Percentiles rank a stretch among this genome's conserved stretches.
Evolutionary conservation across 2,113 vertebrate genomes (phyloP).

Genomic region (Rhabdomys dilectus): DNA sequence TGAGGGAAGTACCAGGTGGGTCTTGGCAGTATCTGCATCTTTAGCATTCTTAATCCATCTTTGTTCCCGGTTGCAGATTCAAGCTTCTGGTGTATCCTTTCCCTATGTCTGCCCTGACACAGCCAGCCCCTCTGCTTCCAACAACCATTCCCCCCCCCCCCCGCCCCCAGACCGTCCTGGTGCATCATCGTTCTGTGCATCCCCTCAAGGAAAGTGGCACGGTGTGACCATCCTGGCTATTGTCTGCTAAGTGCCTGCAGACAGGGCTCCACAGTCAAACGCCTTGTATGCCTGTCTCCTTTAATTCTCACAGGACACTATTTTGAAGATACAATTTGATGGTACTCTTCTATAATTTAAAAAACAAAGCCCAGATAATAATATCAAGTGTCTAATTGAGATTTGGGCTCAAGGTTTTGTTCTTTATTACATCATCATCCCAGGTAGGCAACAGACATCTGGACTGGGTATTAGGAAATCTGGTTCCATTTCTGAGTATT

Average conservation of each 20-base stretch:
- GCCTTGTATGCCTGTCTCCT: background rate
- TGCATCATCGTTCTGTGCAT: fast-evolving
- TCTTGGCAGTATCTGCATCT: background rate
- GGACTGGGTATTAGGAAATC: no score
- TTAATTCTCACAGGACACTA: background rate
- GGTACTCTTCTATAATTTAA: background rate
- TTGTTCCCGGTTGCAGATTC: background rate
- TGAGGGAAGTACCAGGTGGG: background rate
- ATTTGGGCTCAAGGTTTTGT: background rate
- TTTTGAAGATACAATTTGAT: background rate
- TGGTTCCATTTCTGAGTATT: background rate
- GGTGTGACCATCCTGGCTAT: fast-evolving
- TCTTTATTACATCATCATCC: background rate
- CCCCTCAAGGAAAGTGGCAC: background rate
- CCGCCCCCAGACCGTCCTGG: no score
- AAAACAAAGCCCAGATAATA: background rate
- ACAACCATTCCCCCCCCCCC: fast-evolving
- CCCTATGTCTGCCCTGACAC: background rate
- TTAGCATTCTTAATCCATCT: background rate
- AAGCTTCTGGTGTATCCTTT: background rate
- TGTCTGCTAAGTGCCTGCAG: background rate
- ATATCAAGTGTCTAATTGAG: background rate
- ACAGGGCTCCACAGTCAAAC: background rate
- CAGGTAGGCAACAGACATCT: background rate
- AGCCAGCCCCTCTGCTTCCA: background rate